phyloP scores from a whole-genome alignment of 2,113 vertebrate genomes.

The Rutilus rutilus region DNA sequence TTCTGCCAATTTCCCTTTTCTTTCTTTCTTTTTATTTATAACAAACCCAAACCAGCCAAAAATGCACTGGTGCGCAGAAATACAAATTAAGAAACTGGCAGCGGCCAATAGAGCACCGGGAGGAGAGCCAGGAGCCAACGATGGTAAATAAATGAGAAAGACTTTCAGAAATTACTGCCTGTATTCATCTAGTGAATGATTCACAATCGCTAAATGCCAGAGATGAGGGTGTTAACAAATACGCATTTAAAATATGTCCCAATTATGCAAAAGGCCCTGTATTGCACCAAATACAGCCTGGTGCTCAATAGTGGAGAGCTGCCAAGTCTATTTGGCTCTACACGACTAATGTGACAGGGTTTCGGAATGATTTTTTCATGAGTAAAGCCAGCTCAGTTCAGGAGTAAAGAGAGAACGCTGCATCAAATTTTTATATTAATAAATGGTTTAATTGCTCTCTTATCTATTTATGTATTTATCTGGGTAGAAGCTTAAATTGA shows the following conservation, averaged over 20 bases:
- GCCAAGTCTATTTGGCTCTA: slow-evolving; percentile 8
- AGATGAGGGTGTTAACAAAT: slow-evolving; percentile 47
- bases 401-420: not conserved
- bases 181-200: slow-evolving; percentile 27
- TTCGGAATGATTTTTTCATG: not conserved
- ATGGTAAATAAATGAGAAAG: slow-evolving; percentile 51
- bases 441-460: not conserved
- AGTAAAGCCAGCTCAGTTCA: not conserved
- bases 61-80: slow-evolving; percentile 30
- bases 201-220: slow-evolving; percentile 46
- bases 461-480: no score
- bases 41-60: slow-evolving; percentile 16
- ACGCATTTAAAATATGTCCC: slow-evolving; percentile 20
- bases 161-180: slow-evolving; percentile 31
- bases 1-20: not conserved
- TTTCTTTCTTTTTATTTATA: slow-evolving; percentile 23
- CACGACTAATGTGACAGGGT: not conserved
- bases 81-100: slow-evolving; percentile 49
- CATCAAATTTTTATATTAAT: not conserved
- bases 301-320: slow-evolving; percentile 6
- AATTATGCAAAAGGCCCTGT: slow-evolving; percentile 36
- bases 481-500: not conserved
- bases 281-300: not conserved
- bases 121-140: slow-evolving; percentile 46
- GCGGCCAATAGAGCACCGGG: slow-evolving; percentile 20